Conservation (phyloP, 2,797 vertebrate genomes). For the Hephaestus fuliginosus region DNA sequence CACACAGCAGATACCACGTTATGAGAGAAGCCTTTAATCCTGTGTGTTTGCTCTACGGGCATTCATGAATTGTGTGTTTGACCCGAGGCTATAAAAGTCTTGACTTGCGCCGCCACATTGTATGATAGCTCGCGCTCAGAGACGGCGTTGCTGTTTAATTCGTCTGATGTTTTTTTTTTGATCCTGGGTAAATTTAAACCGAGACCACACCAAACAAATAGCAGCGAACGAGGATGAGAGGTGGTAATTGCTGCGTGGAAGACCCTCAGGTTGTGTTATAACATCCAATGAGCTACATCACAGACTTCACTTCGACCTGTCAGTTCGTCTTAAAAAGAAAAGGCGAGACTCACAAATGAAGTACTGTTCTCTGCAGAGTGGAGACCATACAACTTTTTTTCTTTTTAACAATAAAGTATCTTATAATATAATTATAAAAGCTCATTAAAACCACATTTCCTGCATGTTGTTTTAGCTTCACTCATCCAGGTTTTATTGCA, state of each 20-base stretch:
- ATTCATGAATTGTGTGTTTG: constrained; percentile 56
- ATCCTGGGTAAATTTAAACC: constrained; percentile 45
- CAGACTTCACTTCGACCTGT: constrained; percentile 25
- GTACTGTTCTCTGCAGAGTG: neutral
- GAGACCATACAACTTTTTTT: neutral
- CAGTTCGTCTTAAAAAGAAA: constrained; percentile 20
- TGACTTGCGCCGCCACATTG: constrained; percentile 13
- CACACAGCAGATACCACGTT: neutral
- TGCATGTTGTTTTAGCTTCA: no score
- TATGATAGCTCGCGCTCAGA: constrained; percentile 40
- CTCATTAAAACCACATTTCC: neutral
- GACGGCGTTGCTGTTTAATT: constrained; percentile 43
- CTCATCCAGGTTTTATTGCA: neutral
- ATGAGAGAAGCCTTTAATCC: constrained; percentile 49
- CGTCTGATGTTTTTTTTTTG: constrained; percentile 48
- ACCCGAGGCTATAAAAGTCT: constrained; percentile 49
- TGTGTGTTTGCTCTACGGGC: constrained; percentile 26
- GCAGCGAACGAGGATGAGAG: constrained; percentile 10
- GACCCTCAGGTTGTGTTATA: constrained; percentile 28
- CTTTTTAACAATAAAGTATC: neutral
- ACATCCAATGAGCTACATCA: constrained; percentile 38
- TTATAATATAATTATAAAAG: neutral
- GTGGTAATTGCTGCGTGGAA: constrained; percentile 2
- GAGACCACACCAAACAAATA: constrained; percentile 3
- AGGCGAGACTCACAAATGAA: neutral